phyloP scores from a whole-genome alignment of 2,797 vertebrate species.

The Emydoidea blandingii region DNA sequence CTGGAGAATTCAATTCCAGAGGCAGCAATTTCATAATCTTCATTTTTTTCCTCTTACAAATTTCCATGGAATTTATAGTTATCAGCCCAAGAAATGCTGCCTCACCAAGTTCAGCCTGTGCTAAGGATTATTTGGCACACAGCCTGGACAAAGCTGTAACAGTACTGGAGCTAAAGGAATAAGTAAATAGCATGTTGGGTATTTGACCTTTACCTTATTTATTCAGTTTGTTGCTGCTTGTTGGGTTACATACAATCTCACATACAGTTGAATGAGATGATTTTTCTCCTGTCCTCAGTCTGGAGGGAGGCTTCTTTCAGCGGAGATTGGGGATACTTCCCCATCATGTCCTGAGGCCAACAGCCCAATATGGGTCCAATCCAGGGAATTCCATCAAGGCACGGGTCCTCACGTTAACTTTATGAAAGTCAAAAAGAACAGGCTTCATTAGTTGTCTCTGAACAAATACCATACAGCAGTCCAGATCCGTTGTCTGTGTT shows the following conservation, averaged over 20 bases:
- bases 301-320: constrained; percentile 17
- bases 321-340: background rate
- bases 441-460: background rate
- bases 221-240: background rate
- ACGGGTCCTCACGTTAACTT: background rate
- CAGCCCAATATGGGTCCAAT: background rate
- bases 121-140: background rate
- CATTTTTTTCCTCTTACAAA: constrained; percentile 1
- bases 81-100: background rate
- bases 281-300: background rate
- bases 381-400: background rate
- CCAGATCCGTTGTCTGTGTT: background rate
- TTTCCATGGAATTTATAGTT: rapidly evolving
- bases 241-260: background rate
- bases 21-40: background rate
- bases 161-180: background rate
- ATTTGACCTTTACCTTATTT: background rate
- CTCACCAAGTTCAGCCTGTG: background rate
- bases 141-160: background rate
- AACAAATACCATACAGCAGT: background rate
- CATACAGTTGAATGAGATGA: background rate
- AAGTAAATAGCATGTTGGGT: background rate
- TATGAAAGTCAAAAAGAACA: background rate
- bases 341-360: background rate
- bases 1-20: background rate